Percentiles rank a stretch among this genome's conserved stretches.
These are phyloP conservation scores for Cosmia pyralina DNA, from an alignment of 2,888 invertebrate genomes.

Conservation along the genomic window DNA sequence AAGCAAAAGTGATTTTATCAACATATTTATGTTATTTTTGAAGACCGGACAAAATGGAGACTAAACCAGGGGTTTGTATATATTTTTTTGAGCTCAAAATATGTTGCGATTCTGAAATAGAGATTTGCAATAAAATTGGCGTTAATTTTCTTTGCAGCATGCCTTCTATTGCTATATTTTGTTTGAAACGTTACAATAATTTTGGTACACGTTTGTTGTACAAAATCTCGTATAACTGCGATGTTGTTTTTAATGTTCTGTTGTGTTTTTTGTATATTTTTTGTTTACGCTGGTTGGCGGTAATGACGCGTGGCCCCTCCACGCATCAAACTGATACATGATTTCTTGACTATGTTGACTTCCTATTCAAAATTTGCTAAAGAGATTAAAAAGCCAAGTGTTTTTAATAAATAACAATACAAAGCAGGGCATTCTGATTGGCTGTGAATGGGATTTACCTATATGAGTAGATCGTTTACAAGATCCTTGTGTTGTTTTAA, in stretches of 20 bases:
- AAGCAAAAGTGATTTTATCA: conserved; percentile 57
- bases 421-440: conserved; percentile 10
- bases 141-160: conserved; percentile 53
- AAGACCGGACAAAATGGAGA: conserved; percentile 69
- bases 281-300: conserved; percentile 5
- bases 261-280: conserved; percentile 18
- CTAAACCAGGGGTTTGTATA: conserved; percentile 77
- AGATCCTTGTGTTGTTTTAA: conserved; percentile 23
- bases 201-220: conserved; percentile 4
- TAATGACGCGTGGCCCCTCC: neutral
- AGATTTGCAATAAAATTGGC: conserved; percentile 59
- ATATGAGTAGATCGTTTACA: neutral
- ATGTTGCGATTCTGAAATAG: conserved; percentile 46
- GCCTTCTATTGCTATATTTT: conserved; percentile 33
- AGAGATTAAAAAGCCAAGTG: conserved; percentile 14
- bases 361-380: conserved; percentile 5
- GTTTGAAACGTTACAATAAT: conserved; percentile 18
- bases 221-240: conserved; percentile 17
- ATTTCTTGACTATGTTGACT: neutral
- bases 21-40: conserved; percentile 51
- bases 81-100: conserved; percentile 19
- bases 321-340: neutral
- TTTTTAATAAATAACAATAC: conserved; percentile 8
- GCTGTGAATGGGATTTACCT: neutral
- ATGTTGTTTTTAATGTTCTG: conserved; percentile 6